Evolutionary conservation across 2,888 invertebrate genomes (phyloP), one percentile per base, ranked within the genome.

Genomic region (Drosophila meridiana): DNA sequence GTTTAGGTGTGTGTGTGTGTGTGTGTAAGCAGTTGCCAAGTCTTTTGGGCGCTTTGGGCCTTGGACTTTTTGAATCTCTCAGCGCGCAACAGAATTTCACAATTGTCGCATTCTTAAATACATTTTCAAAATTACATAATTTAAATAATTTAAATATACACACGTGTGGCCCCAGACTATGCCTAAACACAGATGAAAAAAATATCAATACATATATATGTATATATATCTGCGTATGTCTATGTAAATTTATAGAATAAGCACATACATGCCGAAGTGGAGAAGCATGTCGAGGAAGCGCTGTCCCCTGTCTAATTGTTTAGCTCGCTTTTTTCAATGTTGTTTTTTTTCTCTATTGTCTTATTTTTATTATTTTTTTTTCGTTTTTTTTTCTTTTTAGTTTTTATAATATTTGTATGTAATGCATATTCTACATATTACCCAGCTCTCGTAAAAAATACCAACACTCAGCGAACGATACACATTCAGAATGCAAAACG

Each of bases 141-240:
- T 79, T 73, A 57, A 87, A 76, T 71, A 87, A 76, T 74, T 74
- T 85, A 79, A 79, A 79, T 74, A 76, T 82, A 87, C 87, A 81
- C 70, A 71, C 65, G 53, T 69, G 68, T 75, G 75, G 59, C 64
- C 68, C 69, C 76, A 56, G 65, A 57, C 64, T 75, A 78, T 28
- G 58, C 61, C 58, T 61, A 62, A 60, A 69, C 30, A 52, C 57
- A 71, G 57, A 70, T 55, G 20, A 50, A 65, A 59, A 76, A 69
- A 66, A 57, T 48, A 42, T 14, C 14, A 30, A 36, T 55, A 28
- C 36, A 34, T 34, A 47, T 32, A 68, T 32, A 47, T 47, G 13
- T 20, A 26, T 56, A 42, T 34, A 28, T 26, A 52, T 52, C 20
- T 55, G 26, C 26, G 68, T 50, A 13, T 43, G 34, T 65, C 11